Percentiles rank a stretch among this genome's conserved stretches.
Evolutionary conservation across 2,113 vertebrate species (phyloP).

Genomic region (Grammomys dolichurus): DNA sequence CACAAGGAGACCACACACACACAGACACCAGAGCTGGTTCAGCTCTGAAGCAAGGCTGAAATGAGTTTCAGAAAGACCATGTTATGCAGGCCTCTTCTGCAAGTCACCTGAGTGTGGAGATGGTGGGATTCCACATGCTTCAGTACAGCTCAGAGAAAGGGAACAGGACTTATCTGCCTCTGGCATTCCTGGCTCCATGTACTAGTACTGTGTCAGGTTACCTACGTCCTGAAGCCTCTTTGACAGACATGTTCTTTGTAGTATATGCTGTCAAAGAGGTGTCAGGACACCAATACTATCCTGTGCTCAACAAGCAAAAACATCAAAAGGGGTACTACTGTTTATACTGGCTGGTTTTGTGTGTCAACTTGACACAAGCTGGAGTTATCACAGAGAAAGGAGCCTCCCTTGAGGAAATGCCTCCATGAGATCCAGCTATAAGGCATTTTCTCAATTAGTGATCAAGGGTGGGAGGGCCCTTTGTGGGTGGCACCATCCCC

Average conservation of each 20-base stretch:
- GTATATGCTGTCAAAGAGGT: background rate
- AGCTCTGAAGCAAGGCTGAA: background rate
- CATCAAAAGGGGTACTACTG: background rate
- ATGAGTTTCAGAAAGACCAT: background rate
- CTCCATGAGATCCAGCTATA: too few species aligned
- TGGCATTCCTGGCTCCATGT: accelerated
- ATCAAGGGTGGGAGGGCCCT: too few species aligned
- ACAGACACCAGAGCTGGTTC: background rate
- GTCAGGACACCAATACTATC: background rate
- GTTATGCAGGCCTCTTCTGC: background rate
- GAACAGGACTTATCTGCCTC: background rate
- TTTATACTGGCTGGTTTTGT: too few species aligned
- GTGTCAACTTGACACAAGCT: too few species aligned
- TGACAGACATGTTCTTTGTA: background rate
- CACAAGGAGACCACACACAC: background rate
- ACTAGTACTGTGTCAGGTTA: too few species aligned
- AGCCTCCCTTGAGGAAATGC: too few species aligned
- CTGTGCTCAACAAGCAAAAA: background rate
- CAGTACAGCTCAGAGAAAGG: background rate
- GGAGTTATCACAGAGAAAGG: too few species aligned
- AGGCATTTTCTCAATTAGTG: too few species aligned
- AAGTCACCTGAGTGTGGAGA: background rate
- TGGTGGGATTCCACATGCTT: background rate
- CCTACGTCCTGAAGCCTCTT: too few species aligned
- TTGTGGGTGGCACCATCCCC: too few species aligned